phyloP scores from a whole-genome alignment of 2,888 invertebrate genomes.

The Lepidochitona cinerea region DNA sequence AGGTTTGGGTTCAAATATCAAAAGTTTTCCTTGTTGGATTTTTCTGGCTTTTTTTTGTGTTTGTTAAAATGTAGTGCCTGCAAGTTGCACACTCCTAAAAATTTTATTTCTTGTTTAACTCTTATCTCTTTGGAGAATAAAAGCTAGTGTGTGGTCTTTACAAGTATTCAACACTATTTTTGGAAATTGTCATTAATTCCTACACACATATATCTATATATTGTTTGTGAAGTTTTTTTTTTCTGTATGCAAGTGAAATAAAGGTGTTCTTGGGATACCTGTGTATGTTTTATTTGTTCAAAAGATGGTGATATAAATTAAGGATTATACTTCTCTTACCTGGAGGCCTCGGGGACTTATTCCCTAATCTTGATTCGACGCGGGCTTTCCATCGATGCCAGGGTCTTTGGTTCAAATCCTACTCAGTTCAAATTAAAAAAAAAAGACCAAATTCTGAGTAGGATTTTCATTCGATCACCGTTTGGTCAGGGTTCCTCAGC shows the following conservation, averaged over 20 bases:
- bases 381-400: too few species aligned
- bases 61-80: neutral
- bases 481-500: too few species aligned
- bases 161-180: constrained; percentile 65
- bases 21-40: constrained; percentile 1
- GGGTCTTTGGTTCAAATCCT: too few species aligned
- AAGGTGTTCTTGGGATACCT: constrained; percentile 54
- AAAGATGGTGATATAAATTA: too few species aligned
- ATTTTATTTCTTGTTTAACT: too few species aligned
- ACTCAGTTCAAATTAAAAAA: too few species aligned
- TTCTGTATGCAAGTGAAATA: constrained; percentile 65
- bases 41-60: constrained; percentile 2
- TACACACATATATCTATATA: too few species aligned
- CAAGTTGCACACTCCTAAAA: neutral
- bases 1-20: constrained; percentile 9
- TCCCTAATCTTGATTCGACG: too few species aligned
- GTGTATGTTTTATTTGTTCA: constrained; percentile 13
- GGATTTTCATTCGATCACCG: too few species aligned
- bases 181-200: constrained; percentile 58
- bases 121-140: constrained; percentile 10
- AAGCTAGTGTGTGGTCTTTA: constrained; percentile 28
- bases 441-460: too few species aligned
- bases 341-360: too few species aligned
- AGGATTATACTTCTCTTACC: too few species aligned
- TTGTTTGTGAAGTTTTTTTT: constrained; percentile 50